phyloP scores from a whole-genome alignment of 2,888 invertebrate species.

The Lepidochitona cinerea region DNA sequence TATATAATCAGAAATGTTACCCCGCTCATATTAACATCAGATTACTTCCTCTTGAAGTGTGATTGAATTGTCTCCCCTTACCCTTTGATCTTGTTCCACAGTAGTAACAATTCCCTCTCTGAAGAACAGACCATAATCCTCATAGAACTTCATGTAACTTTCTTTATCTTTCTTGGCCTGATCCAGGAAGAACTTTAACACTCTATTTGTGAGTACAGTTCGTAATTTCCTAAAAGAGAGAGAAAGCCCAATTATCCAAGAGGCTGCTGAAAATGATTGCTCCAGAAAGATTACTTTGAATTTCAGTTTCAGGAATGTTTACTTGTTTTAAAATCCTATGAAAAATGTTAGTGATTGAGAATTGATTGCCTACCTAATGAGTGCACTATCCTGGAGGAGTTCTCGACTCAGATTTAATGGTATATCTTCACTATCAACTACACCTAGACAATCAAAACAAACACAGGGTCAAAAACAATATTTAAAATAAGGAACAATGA shows the following conservation, averaged over 20 bases:
- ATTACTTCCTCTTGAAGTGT: no score
- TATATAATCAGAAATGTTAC: no score
- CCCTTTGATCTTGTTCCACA: constrained; percentile 85
- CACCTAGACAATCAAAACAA: constrained; percentile 75
- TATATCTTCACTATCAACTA: constrained; percentile 98
- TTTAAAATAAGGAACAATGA: no score
- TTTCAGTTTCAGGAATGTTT: no score
- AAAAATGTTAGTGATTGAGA: no score
- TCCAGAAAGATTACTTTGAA: no score
- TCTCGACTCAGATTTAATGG: constrained; percentile 97
- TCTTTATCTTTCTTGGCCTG: constrained; percentile 86
- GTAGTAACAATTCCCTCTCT: constrained; percentile 96
- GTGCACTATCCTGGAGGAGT: constrained; percentile 91
- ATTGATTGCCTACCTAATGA: constrained; percentile 80
- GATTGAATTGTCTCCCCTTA: constrained; percentile 71
- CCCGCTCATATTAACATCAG: no score
- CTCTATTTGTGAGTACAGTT: constrained; percentile 85
- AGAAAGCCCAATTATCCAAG: no score
- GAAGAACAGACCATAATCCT: constrained; percentile 91
- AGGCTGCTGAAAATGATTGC: no score
- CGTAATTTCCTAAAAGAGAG: constrained; percentile 76
- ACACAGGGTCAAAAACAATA: background rate
- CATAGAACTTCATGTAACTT: constrained; percentile 88
- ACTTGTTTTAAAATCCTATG: no score
- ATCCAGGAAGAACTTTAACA: constrained; percentile 88